Percentiles rank a stretch among this genome's conserved stretches.
Conservation (phyloP, 1,140 invertebrate species). For the Lasioglossum baleicum region DNA sequence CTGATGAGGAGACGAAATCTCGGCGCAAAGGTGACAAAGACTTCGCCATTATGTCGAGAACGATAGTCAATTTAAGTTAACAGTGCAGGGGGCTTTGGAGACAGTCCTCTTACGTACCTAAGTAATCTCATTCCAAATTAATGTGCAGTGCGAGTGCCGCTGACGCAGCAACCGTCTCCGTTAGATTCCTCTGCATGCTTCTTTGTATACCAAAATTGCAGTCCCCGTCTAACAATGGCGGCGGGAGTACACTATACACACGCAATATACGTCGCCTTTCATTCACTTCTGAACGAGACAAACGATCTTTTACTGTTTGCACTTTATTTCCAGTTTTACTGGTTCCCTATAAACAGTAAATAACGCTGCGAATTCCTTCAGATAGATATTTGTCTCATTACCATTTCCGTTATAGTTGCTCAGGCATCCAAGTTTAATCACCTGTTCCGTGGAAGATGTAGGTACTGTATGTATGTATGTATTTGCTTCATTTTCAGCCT, state of each 20-base stretch:
- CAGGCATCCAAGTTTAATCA: not conserved
- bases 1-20: constrained; percentile 42
- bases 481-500: no score
- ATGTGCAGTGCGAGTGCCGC: constrained; percentile 57
- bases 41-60: constrained; percentile 64
- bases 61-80: constrained; percentile 70
- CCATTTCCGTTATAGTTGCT: no score
- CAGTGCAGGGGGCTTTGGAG: constrained; percentile 56
- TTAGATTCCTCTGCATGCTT: constrained; percentile 51
- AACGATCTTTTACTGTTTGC: not conserved
- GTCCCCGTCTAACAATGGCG: constrained; percentile 49
- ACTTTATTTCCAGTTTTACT: constrained; percentile 8
- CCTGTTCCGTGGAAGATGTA: no score
- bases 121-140: constrained; percentile 67
- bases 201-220: constrained; percentile 55
- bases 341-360: constrained; percentile 13
- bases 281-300: constrained; percentile 11
- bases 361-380: not conserved
- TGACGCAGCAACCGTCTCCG: constrained; percentile 42
- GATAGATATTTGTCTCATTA: not conserved
- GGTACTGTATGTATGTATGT: no score
- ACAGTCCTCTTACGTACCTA: constrained; percentile 56
- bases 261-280: constrained; percentile 25
- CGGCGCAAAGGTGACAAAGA: constrained; percentile 63
- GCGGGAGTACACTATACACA: not conserved